A percentile compares a stretch with the other conserved stretches of the same genome.
These are phyloP conservation scores for Melanotaenia parkinsoni DNA, from an alignment of 2,797 vertebrate genomes.

Conservation along the genomic window DNA sequence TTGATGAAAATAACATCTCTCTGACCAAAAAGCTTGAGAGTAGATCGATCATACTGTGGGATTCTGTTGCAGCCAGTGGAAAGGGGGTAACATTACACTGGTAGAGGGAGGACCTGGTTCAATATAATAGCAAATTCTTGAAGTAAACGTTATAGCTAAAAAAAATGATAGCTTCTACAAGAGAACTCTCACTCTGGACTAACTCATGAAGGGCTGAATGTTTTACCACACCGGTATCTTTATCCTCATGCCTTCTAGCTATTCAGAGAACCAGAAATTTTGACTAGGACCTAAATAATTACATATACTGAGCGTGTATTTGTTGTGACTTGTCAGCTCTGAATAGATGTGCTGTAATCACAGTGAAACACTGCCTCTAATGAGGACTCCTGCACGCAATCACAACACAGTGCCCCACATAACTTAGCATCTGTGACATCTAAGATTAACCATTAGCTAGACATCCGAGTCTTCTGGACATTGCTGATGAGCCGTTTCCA, in stretches of 20 bases:
- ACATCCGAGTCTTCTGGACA: slow-evolving; percentile 44
- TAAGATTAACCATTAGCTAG: slow-evolving; percentile 50
- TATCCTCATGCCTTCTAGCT: background rate
- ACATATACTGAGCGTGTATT: slow-evolving; percentile 11
- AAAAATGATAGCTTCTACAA: background rate
- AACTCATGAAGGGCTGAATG: background rate
- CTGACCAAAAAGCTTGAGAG: background rate
- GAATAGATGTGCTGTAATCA: background rate
- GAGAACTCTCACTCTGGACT: background rate
- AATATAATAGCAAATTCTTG: background rate
- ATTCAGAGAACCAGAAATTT: background rate
- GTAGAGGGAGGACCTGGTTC: background rate
- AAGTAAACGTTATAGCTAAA: background rate
- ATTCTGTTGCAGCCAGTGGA: background rate
- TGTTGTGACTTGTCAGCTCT: slow-evolving; percentile 18
- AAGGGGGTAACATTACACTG: background rate
- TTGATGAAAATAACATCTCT: background rate
- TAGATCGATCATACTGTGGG: background rate
- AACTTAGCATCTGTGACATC: slow-evolving; percentile 44
- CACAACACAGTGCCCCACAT: slow-evolving; percentile 12
- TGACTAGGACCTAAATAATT: background rate
- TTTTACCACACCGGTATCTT: background rate
- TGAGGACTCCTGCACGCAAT: slow-evolving; percentile 13
- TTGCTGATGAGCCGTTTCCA: slow-evolving; percentile 47
- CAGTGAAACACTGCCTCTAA: background rate